phyloP scores from a whole-genome alignment of 2,888 invertebrate genomes.

The Megalurothrips usitatus region DNA sequence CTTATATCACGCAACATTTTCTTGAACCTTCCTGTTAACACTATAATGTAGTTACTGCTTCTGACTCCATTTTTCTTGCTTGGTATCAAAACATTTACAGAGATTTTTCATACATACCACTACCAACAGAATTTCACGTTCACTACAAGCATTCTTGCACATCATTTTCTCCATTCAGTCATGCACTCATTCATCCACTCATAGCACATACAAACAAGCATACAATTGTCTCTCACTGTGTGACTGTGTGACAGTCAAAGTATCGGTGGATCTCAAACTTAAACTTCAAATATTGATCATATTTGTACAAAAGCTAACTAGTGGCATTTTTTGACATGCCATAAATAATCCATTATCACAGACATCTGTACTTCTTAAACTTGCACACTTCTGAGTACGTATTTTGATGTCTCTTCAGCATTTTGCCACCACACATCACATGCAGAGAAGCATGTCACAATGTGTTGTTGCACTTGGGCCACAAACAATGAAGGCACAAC shows the following conservation, averaged over 20 bases:
- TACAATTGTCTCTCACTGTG: neutral
- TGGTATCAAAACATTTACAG: neutral
- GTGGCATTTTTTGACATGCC: slow-evolving; percentile 14
- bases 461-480: neutral
- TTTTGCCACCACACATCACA: neutral
- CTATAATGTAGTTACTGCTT: neutral
- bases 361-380: slow-evolving; percentile 22
- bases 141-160: no score
- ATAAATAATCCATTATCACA: slow-evolving; percentile 22
- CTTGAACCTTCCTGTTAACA: neutral
- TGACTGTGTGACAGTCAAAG: neutral
- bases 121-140: neutral
- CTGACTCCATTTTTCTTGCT: slow-evolving; percentile 9
- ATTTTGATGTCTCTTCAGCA: slow-evolving; percentile 26
- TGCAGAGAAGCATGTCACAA: neutral
- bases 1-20: neutral
- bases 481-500: neutral
- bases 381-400: slow-evolving; percentile 22
- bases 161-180: no score
- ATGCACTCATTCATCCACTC: neutral
- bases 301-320: slow-evolving; percentile 27
- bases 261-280: slow-evolving; percentile 19
- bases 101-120: neutral
- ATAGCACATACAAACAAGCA: neutral
- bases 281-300: slow-evolving; percentile 19